phyloP scores from a whole-genome alignment of 2,113 vertebrate genomes.

The Xenus cinereus region DNA sequence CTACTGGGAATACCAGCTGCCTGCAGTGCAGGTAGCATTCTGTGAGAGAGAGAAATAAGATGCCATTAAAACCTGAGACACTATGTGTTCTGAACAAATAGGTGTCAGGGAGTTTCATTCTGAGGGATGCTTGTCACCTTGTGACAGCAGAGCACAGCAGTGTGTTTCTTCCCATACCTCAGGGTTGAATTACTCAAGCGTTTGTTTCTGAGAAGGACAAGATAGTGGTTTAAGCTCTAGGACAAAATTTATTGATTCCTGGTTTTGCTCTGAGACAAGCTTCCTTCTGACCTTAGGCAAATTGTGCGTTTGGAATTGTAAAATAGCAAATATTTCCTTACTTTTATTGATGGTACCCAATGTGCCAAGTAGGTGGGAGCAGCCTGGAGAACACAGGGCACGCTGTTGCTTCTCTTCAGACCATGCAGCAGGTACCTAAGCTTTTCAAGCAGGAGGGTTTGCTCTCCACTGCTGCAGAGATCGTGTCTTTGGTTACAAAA shows the following conservation, averaged over 20 bases:
- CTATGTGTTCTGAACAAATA: background rate
- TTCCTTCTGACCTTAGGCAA: background rate
- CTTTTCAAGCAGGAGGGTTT: background rate
- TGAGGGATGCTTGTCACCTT: background rate
- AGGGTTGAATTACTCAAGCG: background rate
- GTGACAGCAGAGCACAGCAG: accelerated
- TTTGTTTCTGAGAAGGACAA: background rate
- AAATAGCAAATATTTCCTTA: background rate
- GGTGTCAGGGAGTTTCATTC: background rate
- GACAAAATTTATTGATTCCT: background rate
- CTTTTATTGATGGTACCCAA: background rate
- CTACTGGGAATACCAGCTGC: background rate
- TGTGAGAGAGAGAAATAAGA: background rate
- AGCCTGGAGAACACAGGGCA: background rate
- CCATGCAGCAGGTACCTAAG: background rate
- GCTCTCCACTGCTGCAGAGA: background rate
- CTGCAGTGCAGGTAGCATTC: background rate
- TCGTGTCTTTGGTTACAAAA: background rate
- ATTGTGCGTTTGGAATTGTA: background rate
- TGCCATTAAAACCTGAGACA: background rate
- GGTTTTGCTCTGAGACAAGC: background rate
- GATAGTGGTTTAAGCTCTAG: background rate
- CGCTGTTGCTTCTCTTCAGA: background rate
- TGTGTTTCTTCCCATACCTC: background rate
- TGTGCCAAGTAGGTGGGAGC: background rate